phyloP scores from a whole-genome alignment of 2,113 vertebrate species.

The Planiliza haematocheilus region DNA sequence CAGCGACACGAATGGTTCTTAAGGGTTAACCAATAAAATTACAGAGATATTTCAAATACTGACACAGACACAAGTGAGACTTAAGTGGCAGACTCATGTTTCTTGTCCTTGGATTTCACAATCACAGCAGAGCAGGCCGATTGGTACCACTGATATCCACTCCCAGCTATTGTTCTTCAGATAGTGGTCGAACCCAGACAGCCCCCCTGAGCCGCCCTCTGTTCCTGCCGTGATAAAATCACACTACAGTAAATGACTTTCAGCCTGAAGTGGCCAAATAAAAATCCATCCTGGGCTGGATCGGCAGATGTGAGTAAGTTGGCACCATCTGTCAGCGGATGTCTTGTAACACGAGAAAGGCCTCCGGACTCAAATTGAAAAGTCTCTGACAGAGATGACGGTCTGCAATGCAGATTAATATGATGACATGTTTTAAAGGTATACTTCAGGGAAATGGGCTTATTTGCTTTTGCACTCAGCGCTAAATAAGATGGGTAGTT shows the following conservation, averaged over 20 bases:
- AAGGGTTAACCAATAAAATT: too few relatives aligned
- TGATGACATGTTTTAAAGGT: not conserved
- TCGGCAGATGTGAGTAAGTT: constrained; percentile 26
- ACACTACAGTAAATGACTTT: constrained; percentile 32
- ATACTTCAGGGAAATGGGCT: not conserved
- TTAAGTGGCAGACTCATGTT: not conserved
- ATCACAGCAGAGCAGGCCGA: not conserved
- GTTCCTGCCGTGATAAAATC: constrained; percentile 27
- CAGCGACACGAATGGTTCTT: too few relatives aligned
- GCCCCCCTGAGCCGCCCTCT: constrained; percentile 8
- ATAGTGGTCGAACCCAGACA: constrained; percentile 19
- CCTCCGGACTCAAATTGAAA: not conserved
- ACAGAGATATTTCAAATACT: too few relatives aligned
- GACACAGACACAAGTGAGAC: not conserved
- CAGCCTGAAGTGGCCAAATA: constrained; percentile 18
- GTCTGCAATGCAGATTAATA: not conserved
- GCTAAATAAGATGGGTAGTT: too few relatives aligned
- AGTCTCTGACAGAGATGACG: not conserved
- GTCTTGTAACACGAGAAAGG: constrained; percentile 26
- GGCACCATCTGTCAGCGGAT: constrained; percentile 14
- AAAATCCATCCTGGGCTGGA: constrained; percentile 30
- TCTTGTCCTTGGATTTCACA: not conserved
- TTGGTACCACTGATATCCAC: not conserved
- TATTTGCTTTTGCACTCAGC: too few relatives aligned
- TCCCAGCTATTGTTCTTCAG: constrained; percentile 21